Evolutionary conservation across 2,888 invertebrate species (phyloP).

Genomic region (Gastracanthus pulcherrimus): DNA sequence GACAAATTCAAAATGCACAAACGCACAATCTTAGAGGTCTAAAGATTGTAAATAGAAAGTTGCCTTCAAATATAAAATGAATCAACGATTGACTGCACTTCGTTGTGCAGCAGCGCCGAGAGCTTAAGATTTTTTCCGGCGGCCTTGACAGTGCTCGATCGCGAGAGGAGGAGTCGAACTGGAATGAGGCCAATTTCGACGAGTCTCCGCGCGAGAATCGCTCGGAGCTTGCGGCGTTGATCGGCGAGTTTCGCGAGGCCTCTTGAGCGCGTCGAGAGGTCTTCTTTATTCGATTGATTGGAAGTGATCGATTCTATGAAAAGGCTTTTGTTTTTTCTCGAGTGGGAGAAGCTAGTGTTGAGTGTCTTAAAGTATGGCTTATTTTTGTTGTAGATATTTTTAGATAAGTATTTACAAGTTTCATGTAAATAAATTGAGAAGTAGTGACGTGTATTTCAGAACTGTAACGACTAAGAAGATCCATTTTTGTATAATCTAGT

Average conservation of each 20-base stretch:
- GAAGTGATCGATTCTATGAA: conserved; percentile 14
- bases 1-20: too few species aligned
- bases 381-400: too few species aligned
- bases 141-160: neutral
- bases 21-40: too few species aligned
- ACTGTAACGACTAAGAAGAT: too few species aligned
- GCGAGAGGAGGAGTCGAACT: neutral
- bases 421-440: too few species aligned
- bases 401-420: too few species aligned
- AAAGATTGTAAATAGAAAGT: too few species aligned
- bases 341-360: neutral
- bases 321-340: neutral
- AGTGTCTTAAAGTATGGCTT: too few species aligned
- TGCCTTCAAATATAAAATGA: too few species aligned
- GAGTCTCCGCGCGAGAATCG: neutral
- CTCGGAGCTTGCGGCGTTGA: neutral
- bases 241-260: conserved; percentile 9
- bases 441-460: too few species aligned
- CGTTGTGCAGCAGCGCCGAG: neutral
- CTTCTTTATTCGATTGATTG: conserved; percentile 25
- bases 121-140: neutral
- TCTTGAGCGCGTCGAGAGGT: neutral
- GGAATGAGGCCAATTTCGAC: conserved; percentile 22
- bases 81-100: neutral
- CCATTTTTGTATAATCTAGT: too few species aligned